Evolutionary conservation across 1,140 invertebrate genomes (phyloP).

Genomic region (Hydropsyche tenuis): DNA sequence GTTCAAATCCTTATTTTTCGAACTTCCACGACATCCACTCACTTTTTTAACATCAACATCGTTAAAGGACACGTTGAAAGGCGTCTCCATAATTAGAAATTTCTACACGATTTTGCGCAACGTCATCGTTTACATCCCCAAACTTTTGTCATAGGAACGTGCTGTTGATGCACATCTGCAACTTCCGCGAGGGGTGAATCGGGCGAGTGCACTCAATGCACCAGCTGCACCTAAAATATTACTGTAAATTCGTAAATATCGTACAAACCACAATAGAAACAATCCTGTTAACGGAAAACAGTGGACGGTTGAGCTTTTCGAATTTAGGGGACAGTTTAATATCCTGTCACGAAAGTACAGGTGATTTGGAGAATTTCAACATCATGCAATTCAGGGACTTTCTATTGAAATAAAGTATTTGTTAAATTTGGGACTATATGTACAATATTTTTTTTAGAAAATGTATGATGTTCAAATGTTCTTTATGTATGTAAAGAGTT

Average conservation of each 20-base stretch:
- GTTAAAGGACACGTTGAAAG: neutral
- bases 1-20: too few relatives aligned
- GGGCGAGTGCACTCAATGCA: neutral
- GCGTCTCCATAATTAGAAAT: neutral
- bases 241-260: too few relatives aligned
- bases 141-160: neutral
- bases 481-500: too few relatives aligned
- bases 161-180: constrained; percentile 14
- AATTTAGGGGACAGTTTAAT: too few relatives aligned
- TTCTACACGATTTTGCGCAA: too few relatives aligned
- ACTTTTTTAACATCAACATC: neutral
- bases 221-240: neutral
- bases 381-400: neutral
- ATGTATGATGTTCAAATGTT: too few relatives aligned
- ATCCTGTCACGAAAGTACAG: too few relatives aligned
- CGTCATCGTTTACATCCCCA: neutral
- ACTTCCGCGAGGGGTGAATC: constrained; percentile 16
- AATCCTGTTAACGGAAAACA: too few relatives aligned
- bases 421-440: neutral
- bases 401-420: neutral
- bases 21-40: too few relatives aligned
- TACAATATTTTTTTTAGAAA: neutral
- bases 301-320: too few relatives aligned
- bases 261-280: too few relatives aligned
- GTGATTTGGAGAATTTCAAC: too few relatives aligned